phyloP scores from a whole-genome alignment of 1,140 invertebrate genomes.

The Ceratoteleas bidentatus region DNA sequence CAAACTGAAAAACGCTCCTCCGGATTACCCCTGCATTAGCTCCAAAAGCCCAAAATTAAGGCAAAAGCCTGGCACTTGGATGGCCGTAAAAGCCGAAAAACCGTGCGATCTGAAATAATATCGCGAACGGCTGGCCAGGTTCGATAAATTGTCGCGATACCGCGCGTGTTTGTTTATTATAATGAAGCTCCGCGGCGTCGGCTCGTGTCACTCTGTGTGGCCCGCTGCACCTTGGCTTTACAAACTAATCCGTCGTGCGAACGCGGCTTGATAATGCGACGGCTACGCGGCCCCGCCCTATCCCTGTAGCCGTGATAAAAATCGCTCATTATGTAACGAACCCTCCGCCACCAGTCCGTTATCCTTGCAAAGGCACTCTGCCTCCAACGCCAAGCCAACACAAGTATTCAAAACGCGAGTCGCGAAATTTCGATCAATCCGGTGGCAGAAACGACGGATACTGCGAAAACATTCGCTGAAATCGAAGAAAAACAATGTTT shows the following conservation, averaged over 20 bases:
- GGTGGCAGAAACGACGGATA: no score
- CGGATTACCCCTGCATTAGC: no score
- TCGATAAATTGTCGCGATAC: constrained; percentile 22
- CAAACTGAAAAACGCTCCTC: no score
- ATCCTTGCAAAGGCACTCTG: constrained; percentile 64
- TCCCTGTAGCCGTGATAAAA: constrained; percentile 77
- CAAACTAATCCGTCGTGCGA: constrained; percentile 75
- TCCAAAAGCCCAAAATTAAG: not conserved
- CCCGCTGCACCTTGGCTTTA: constrained; percentile 69
- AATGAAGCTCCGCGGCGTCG: constrained; percentile 17
- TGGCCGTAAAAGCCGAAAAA: not conserved
- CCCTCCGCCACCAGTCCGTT: constrained; percentile 76
- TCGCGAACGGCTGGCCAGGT: not conserved
- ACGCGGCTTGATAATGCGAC: constrained; percentile 76
- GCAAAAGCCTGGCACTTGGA: not conserved
- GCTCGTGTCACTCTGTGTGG: constrained; percentile 22
- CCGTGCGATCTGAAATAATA: not conserved
- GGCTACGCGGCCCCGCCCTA: constrained; percentile 78
- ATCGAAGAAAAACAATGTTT: no score
- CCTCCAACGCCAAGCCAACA: not conserved
- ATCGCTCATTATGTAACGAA: constrained; percentile 79
- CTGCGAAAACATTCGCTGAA: no score
- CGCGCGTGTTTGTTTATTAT: constrained; percentile 31
- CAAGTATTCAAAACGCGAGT: no score
- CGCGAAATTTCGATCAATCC: no score